Conservation (phyloP, 2,797 vertebrate species). For the Ara ararauna region DNA sequence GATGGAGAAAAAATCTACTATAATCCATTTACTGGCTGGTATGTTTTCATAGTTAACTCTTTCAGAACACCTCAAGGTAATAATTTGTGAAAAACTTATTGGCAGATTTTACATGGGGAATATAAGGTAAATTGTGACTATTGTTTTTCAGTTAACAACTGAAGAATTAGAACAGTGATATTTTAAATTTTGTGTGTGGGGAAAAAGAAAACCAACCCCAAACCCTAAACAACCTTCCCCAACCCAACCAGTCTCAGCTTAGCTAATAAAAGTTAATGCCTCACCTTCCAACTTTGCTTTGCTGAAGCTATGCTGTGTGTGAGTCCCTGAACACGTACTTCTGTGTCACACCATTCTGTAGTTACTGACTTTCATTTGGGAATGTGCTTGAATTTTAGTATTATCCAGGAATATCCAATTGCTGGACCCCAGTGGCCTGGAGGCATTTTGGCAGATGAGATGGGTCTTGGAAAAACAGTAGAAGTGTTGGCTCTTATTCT, state of each 20-base stretch:
- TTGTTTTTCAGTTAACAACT: neutral
- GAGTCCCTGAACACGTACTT: neutral
- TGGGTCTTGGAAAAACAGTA: slow-evolving; percentile 99
- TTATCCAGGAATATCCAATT: slow-evolving; percentile 89
- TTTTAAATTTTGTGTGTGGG: neutral
- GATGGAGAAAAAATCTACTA: slow-evolving; percentile 94
- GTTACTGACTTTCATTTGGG: slow-evolving; percentile 12
- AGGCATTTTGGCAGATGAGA: slow-evolving; percentile 97
- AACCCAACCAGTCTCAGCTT: neutral
- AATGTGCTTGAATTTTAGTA: slow-evolving; percentile 75
- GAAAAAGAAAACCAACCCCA: neutral
- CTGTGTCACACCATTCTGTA: neutral
- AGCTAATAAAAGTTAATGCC: neutral
- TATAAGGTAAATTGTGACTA: neutral
- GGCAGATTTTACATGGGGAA: neutral
- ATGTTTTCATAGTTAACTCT: slow-evolving; percentile 53
- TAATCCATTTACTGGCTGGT: slow-evolving; percentile 97
- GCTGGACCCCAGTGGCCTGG: slow-evolving; percentile 92
- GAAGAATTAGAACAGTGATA: neutral
- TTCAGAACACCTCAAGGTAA: neutral
- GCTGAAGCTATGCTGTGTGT: neutral
- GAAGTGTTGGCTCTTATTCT: slow-evolving; percentile 97
- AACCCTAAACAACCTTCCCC: neutral
- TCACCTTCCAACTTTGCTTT: neutral
- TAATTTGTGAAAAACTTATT: slow-evolving; percentile 4